These are phyloP conservation scores for Tolmerus cingulatus DNA, from an alignment of 2,888 invertebrate species.

Conservation along the genomic window DNA sequence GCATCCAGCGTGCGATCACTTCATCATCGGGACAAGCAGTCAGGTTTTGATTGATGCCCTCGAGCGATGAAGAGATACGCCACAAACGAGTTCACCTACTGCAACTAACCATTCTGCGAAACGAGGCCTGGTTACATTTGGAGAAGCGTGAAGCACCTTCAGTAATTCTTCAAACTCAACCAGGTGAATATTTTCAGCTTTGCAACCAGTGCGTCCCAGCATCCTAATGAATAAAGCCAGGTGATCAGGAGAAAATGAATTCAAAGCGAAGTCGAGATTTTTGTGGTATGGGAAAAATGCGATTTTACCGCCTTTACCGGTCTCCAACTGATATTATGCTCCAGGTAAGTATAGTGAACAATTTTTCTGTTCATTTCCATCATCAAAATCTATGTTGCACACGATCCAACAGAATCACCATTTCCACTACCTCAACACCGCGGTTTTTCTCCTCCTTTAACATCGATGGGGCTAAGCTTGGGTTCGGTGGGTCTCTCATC, in stretches of 20 bases:
- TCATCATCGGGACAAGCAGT: not conserved
- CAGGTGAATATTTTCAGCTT: not conserved
- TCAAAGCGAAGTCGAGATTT: not conserved
- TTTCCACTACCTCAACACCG: not conserved
- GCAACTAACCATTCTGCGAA: not conserved
- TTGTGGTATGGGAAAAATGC: not conserved
- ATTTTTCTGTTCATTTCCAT: conserved; percentile 2
- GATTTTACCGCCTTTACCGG: conserved; percentile 1
- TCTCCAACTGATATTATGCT: not conserved
- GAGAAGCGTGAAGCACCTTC: not conserved
- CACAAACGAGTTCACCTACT: not conserved
- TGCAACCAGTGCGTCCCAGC: not conserved
- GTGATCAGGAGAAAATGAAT: not conserved
- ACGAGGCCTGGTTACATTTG: not conserved
- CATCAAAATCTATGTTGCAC: conserved; percentile 16
- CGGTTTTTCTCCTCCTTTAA: conserved; percentile 8
- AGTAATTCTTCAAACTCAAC: not conserved
- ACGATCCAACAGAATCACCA: not conserved
- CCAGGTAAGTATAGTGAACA: not conserved
- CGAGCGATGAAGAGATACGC: not conserved
- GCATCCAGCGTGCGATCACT: not conserved
- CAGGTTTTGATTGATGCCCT: not conserved
- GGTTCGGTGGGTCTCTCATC: conserved; percentile 32
- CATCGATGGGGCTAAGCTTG: not conserved
- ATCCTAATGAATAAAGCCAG: not conserved